phyloP scores from a whole-genome alignment of 1,140 invertebrate species.

The Lineus longissimus region DNA sequence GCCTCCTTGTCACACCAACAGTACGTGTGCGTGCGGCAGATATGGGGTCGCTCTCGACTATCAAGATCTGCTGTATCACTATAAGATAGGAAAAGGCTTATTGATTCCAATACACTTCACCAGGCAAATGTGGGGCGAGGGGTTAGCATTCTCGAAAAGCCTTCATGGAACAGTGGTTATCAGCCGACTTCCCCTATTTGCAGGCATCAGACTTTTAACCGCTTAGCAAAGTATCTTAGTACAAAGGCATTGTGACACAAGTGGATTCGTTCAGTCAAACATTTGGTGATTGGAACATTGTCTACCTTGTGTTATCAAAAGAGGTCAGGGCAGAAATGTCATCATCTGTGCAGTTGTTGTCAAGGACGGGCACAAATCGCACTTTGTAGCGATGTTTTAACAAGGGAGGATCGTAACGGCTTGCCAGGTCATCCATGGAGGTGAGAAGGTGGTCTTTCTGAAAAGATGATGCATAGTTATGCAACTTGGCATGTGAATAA shows the following conservation, averaged over 20 bases:
- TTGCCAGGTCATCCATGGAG: conserved; percentile 38
- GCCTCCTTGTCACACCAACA: conserved; percentile 44
- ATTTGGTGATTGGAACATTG: no score
- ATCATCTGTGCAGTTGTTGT: conserved; percentile 21
- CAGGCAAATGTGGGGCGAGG: no score
- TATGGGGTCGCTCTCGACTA: conserved; percentile 23
- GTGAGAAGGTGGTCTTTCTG: conserved; percentile 46
- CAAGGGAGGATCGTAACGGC: conserved; percentile 39
- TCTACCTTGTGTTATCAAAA: conserved; percentile 5
- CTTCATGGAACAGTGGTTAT: no score
- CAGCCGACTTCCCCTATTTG: no score
- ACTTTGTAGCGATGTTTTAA: conserved; percentile 36
- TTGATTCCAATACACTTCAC: no score
- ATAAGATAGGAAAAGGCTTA: no score
- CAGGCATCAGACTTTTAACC: no score
- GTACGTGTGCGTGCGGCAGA: conserved; percentile 21
- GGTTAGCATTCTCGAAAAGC: no score
- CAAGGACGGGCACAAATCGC: conserved; percentile 41
- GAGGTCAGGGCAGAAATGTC: conserved; percentile 13
- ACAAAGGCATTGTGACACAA: no score
- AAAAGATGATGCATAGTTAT: conserved; percentile 7
- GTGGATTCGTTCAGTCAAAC: no score
- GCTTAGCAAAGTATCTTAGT: no score
- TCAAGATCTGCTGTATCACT: conserved; percentile 21
- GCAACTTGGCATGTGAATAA: background rate